Conservation (phyloP, 2,888 invertebrate species). For the Cheilosia pagana region DNA sequence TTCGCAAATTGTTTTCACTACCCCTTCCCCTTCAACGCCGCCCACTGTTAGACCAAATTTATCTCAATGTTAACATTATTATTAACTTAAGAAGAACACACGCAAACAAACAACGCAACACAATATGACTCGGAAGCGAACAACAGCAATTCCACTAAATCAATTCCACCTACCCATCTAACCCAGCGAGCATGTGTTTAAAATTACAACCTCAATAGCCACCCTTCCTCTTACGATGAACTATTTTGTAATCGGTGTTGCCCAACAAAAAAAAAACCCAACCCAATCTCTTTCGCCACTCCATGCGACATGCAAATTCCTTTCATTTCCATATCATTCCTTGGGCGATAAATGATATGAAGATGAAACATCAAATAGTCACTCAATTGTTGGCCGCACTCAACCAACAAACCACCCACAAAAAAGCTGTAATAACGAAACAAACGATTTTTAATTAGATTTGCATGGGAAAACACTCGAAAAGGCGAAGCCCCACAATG, state of each 20-base stretch:
- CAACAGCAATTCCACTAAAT: constrained; percentile 69
- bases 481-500: constrained; percentile 67
- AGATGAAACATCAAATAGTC: constrained; percentile 55
- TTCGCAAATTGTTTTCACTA: constrained; percentile 37
- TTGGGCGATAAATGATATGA: constrained; percentile 62
- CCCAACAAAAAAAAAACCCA: constrained; percentile 28
- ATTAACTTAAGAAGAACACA: constrained; percentile 56
- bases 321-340: constrained; percentile 47
- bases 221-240: constrained; percentile 28
- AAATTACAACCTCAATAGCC: constrained; percentile 33
- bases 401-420: neutral
- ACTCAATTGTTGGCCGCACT: constrained; percentile 31
- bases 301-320: constrained; percentile 1
- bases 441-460: constrained; percentile 79
- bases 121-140: constrained; percentile 68
- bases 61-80: constrained; percentile 68
- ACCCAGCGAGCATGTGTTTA: constrained; percentile 50
- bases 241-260: constrained; percentile 62
- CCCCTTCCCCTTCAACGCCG: neutral
- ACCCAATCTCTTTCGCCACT: constrained; percentile 8
- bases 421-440: constrained; percentile 21
- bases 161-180: constrained; percentile 47
- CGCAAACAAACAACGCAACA: constrained; percentile 25
- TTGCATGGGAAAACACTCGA: constrained; percentile 75
- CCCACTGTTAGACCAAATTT: constrained; percentile 29